Evolutionary conservation across 2,113 vertebrate species (phyloP).

Genomic region (Dendropsophus ebraccatus): DNA sequence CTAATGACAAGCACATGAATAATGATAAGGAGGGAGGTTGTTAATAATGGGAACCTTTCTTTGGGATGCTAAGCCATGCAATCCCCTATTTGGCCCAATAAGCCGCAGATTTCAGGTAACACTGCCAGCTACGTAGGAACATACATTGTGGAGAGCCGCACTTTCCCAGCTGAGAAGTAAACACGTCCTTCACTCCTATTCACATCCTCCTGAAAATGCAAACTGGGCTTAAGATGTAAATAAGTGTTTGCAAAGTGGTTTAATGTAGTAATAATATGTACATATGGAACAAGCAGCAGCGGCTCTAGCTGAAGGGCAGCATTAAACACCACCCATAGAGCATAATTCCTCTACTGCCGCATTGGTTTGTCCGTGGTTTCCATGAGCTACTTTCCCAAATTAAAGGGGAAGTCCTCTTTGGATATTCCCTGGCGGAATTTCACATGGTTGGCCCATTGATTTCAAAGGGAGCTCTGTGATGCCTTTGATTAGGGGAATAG

Average conservation of each 20-base stretch:
- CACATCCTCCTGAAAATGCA: background rate
- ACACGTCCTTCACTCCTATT: background rate
- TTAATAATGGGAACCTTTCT: conserved; percentile 50
- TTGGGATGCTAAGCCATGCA: conserved; percentile 41
- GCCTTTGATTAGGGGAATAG: too few species aligned
- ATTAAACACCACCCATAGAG: background rate
- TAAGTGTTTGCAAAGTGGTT: background rate
- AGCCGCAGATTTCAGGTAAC: conserved; percentile 20
- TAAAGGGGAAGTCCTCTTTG: background rate
- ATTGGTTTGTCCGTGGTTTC: background rate
- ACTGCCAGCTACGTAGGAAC: conserved; percentile 25
- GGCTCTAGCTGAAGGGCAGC: background rate
- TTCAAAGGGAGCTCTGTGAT: background rate
- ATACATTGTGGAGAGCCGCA: conserved; percentile 4
- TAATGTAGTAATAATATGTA: background rate
- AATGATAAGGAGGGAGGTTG: conserved; percentile 48
- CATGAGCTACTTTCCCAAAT: background rate
- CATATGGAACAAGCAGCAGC: background rate
- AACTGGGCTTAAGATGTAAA: background rate
- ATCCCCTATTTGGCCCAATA: conserved; percentile 48
- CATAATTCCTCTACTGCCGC: background rate
- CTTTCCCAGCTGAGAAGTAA: conserved; percentile 1
- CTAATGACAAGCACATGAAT: conserved; percentile 47
- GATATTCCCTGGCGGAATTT: background rate
- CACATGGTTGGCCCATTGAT: background rate